Base-by-base conservation (phyloP, 2,888 invertebrate genomes). In the Leistus spinibarbis region DNA sequence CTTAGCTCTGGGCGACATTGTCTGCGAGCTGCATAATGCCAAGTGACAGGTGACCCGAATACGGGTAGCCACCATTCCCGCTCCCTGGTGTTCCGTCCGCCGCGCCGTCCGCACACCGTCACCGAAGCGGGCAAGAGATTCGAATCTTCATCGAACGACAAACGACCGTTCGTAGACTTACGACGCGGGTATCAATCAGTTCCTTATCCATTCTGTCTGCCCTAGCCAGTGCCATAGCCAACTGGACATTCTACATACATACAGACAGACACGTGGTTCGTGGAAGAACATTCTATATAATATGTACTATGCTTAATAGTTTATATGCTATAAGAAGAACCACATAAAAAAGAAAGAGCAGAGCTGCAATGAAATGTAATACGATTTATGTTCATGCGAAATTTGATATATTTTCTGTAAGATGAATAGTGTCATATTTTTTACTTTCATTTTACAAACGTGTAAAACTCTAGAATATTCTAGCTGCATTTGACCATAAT, bases 131-230 rank as follows among this genome's bases (percentile, higher is more conserved):
- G n/a, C n/a, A n/a, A 60, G 60, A 40, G 40, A 60, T 60, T 22
- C 17, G 20, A 60, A 60, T 60, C 60, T 60, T 60, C 60, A 60
- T 60, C 60, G 60, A 9, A 60, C 68, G 69, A 40, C 40, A 40
- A 40, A 40, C 40, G 40, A 40, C 40, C 13, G 40, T 40, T 40
- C 40, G 40, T 10, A 7, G 40, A 40, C 40, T 40, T 40, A 40
- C 40, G 40, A 40, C 40, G 40, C 40, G 40, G 53, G 53, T 64
- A 71, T 71, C 71, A 71, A 71, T 71, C 71, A 71, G 54, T 64
- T 24, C 63, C 19, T 71, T 63, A 71, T 71, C 71, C 63, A 19
- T 16, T 23, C 22, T 3, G 60, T 54, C 40, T 60, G 17, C 27
- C 9, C 13, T 24, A 10, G 62, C 67, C 53, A 20, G 10, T 7